A percentile compares a stretch with the other conserved stretches of the same genome.
These are phyloP conservation scores for Sebastiscus tertius DNA, from an alignment of 2,797 vertebrate genomes.

Conservation along the genomic window DNA sequence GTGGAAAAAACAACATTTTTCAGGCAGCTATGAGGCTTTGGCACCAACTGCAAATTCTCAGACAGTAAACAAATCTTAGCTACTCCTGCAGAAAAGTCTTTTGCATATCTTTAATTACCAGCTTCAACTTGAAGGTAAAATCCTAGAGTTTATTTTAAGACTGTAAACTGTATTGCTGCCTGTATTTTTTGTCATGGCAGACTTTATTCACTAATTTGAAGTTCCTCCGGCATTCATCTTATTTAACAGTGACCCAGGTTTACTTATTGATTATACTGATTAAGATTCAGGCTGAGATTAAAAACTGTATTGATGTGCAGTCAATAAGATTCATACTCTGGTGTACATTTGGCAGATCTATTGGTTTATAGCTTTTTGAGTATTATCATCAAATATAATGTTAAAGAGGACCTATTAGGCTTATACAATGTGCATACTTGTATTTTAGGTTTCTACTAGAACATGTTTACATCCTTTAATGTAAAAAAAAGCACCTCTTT, in stretches of 20 bases:
- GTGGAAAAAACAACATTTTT: background rate
- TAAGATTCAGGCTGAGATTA: background rate
- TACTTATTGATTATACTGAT: conserved; percentile 10
- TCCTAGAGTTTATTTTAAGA: conserved; percentile 42
- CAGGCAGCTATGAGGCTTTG: conserved; percentile 11
- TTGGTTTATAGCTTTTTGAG: background rate
- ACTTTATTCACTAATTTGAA: conserved; percentile 15
- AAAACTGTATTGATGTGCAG: background rate
- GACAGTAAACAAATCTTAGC: conserved; percentile 40
- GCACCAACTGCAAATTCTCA: conserved; percentile 14
- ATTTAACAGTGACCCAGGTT: background rate
- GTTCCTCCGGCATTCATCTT: conserved; percentile 9
- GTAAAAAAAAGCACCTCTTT: background rate
- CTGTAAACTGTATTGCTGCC: conserved; percentile 53
- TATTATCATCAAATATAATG: background rate
- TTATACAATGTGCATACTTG: background rate
- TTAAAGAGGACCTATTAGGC: background rate
- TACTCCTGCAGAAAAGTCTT: conserved; percentile 22
- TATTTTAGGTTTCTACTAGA: background rate
- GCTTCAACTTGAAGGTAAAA: conserved; percentile 30
- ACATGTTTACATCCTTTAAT: background rate
- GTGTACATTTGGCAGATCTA: background rate
- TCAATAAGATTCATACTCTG: background rate
- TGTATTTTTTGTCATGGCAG: conserved; percentile 33
- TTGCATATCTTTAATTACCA: conserved; percentile 53